Evolutionary conservation across 2,888 invertebrate species (phyloP).

Genomic region (Osmoderma eremita): DNA sequence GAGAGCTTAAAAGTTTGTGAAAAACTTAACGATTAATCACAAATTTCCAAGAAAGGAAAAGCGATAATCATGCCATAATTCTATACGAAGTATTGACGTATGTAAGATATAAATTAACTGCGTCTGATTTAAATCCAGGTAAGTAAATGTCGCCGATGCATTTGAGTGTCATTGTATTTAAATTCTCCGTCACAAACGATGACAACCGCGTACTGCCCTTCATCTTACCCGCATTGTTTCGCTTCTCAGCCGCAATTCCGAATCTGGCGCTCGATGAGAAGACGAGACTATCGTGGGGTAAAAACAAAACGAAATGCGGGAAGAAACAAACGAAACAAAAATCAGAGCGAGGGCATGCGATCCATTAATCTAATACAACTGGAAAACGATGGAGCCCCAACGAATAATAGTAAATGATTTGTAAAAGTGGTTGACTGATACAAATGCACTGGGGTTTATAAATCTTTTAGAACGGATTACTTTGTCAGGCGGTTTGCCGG

Average conservation of each 20-base stretch:
- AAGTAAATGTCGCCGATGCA: constrained; percentile 16
- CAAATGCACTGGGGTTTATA: constrained; percentile 39
- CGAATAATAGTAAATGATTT: constrained; percentile 39
- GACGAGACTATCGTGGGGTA: not conserved
- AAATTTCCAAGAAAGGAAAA: no score
- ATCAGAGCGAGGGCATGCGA: constrained; percentile 13
- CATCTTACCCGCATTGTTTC: constrained; percentile 29
- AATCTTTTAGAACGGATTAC: constrained; percentile 38
- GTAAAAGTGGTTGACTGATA: constrained; percentile 41
- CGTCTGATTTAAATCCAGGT: constrained; percentile 24
- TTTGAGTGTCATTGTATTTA: constrained; percentile 33
- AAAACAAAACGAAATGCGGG: constrained; percentile 11
- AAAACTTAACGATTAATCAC: no score
- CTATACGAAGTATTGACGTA: not conserved
- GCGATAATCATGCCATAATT: no score
- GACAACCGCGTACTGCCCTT: constrained; percentile 23
- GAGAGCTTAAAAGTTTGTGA: no score
- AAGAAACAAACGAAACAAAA: constrained; percentile 1
- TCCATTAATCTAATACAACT: constrained; percentile 24
- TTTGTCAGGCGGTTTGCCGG: constrained; percentile 28
- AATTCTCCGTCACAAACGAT: constrained; percentile 25
- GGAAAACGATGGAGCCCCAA: constrained; percentile 18
- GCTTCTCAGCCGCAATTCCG: constrained; percentile 17
- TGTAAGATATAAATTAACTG: constrained; percentile 11
- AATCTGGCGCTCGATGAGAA: constrained; percentile 6